Evolutionary conservation across 2,797 vertebrate species (phyloP).

Genomic region (Danio kyathit): DNA sequence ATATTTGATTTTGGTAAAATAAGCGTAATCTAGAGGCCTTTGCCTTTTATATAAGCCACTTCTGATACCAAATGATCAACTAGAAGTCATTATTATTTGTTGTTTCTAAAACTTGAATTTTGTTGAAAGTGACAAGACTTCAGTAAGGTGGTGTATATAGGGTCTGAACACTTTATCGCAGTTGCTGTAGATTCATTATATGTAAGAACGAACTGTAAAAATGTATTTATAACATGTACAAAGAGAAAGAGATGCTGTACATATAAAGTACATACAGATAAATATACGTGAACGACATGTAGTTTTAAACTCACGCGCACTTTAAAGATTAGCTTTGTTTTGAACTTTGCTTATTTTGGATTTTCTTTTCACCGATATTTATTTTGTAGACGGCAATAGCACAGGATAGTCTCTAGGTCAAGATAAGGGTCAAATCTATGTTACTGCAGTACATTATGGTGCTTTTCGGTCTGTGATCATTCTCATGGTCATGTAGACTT

Average conservation of each 20-base stretch:
- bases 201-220: slow-evolving; percentile 44
- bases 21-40: too few relatives aligned
- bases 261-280: slow-evolving; percentile 42
- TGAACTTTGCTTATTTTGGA: background rate
- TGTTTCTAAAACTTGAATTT: too few relatives aligned
- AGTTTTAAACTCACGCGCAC: slow-evolving; percentile 50
- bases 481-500: slow-evolving; percentile 1
- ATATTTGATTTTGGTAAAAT: too few relatives aligned
- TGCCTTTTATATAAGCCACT: too few relatives aligned
- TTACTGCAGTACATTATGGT: slow-evolving; percentile 13
- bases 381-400: slow-evolving; percentile 7
- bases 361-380: background rate
- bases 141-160: background rate
- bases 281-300: slow-evolving; percentile 45
- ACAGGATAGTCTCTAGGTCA: background rate
- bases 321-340: slow-evolving; percentile 26
- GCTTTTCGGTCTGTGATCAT: slow-evolving; percentile 21
- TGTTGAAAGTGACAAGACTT: too few relatives aligned
- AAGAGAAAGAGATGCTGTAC: slow-evolving; percentile 53
- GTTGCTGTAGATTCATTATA: background rate
- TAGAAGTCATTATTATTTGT: too few relatives aligned
- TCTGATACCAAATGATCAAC: too few relatives aligned
- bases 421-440: background rate
- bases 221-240: slow-evolving; percentile 49
- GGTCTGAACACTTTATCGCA: background rate